Evolutionary conservation across 2,113 vertebrate genomes (phyloP).

Genomic region (Aspiorhynchus laticeps): DNA sequence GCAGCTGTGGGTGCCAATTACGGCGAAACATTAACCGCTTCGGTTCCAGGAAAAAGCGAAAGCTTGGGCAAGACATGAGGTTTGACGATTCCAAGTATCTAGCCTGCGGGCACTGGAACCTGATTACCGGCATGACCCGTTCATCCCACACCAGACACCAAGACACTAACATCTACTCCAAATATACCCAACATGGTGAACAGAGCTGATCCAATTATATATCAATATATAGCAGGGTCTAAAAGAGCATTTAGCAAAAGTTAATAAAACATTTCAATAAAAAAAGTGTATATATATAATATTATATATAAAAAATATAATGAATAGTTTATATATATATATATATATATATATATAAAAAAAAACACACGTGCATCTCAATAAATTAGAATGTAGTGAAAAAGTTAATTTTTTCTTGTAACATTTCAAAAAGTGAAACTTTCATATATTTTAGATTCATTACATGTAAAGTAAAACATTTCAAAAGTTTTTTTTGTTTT

Average conservation of each 20-base stretch:
- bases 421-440: too few species aligned
- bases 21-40: conserved; percentile 86
- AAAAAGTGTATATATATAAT: too few species aligned
- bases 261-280: too few species aligned
- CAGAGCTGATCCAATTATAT: background rate
- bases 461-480: too few species aligned
- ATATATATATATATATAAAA: too few species aligned
- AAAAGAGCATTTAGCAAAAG: background rate
- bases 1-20: conserved; percentile 93
- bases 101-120: conserved; percentile 6
- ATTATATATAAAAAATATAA: too few species aligned
- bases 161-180: background rate
- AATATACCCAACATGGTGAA: background rate
- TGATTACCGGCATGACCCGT: background rate
- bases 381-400: too few species aligned
- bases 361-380: too few species aligned
- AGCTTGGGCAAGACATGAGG: background rate
- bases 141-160: background rate
- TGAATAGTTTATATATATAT: too few species aligned
- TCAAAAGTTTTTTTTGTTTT: too few species aligned
- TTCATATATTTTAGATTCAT: too few species aligned
- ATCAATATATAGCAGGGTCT: background rate
- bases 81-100: background rate
- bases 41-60: conserved; percentile 75
- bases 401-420: too few species aligned